A percentile compares a stretch with the other conserved stretches of the same genome.
These are phyloP conservation scores for Helobdella robusta DNA, from an alignment of 2,888 invertebrate species.

Conservation along the genomic window DNA sequence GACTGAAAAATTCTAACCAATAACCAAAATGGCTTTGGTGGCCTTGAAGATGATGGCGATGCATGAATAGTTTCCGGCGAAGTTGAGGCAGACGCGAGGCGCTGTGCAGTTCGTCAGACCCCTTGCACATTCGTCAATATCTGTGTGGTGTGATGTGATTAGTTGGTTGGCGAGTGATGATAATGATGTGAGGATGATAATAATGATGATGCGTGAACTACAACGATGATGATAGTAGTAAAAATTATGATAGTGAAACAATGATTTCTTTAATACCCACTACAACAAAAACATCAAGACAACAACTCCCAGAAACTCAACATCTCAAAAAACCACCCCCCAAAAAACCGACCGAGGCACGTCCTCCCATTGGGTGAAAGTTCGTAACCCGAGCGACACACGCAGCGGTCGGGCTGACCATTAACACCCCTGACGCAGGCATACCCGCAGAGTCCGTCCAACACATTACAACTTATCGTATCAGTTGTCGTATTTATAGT, in stretches of 20 bases:
- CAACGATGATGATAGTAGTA: neutral
- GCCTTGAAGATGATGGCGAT: slow-evolving; percentile 6
- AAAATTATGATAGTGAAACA: neutral
- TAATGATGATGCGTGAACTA: neutral
- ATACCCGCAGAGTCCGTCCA: slow-evolving; percentile 13
- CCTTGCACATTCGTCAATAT: slow-evolving; percentile 7
- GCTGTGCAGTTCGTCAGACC: neutral
- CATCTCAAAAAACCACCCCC: neutral
- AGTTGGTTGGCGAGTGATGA: neutral
- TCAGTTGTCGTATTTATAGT: too few species aligned
- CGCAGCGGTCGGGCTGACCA: slow-evolving; percentile 15
- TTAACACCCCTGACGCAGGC: neutral
- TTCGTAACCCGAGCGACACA: neutral
- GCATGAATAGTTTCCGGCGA: slow-evolving; percentile 18
- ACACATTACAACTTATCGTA: slow-evolving; percentile 9
- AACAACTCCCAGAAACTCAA: neutral
- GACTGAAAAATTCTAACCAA: too few species aligned
- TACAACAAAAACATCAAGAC: neutral
- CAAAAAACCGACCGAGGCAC: slow-evolving; percentile 7
- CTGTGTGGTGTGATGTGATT: neutral
- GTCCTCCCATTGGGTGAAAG: slow-evolving; percentile 15
- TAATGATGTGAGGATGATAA: neutral
- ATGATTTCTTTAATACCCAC: neutral
- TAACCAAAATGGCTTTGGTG: neutral
- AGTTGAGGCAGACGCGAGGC: slow-evolving; percentile 13